Percentiles rank a stretch among this genome's conserved stretches.
These are phyloP conservation scores for Acrocyrtus sp. DNA, from an alignment of 2,888 invertebrate genomes.

Conservation along the genomic window DNA sequence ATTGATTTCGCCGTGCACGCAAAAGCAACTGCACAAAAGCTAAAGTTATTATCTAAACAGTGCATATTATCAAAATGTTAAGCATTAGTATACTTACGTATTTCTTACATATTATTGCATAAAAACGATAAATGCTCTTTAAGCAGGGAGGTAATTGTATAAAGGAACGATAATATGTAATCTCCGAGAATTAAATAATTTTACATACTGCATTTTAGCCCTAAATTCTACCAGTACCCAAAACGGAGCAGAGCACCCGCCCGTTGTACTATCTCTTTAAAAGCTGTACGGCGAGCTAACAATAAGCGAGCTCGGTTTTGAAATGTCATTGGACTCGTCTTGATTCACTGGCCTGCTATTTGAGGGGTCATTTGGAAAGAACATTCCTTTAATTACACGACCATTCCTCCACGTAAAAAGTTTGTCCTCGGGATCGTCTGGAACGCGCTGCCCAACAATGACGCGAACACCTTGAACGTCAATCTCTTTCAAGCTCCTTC, in stretches of 20 bases:
- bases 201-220: not conserved
- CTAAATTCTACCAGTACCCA: not conserved
- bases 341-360: constrained; percentile 17
- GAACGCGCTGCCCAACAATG: constrained; percentile 83
- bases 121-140: too few relatives aligned
- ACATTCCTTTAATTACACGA: constrained; percentile 84
- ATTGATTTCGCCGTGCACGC: too few relatives aligned
- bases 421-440: constrained; percentile 84
- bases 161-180: too few relatives aligned
- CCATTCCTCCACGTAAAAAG: constrained; percentile 88
- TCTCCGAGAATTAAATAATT: not conserved
- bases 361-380: constrained; percentile 79
- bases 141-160: too few relatives aligned
- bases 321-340: constrained; percentile 31
- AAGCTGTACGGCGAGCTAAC: constrained; percentile 34
- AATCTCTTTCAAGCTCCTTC: constrained; percentile 49
- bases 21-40: too few relatives aligned
- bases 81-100: too few relatives aligned
- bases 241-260: too few relatives aligned
- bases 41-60: too few relatives aligned
- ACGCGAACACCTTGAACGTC: constrained; percentile 73
- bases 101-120: too few relatives aligned
- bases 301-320: constrained; percentile 8
- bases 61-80: too few relatives aligned
- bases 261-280: too few relatives aligned